Conservation (phyloP, 2,113 vertebrate genomes). For the Murina feae region DNA sequence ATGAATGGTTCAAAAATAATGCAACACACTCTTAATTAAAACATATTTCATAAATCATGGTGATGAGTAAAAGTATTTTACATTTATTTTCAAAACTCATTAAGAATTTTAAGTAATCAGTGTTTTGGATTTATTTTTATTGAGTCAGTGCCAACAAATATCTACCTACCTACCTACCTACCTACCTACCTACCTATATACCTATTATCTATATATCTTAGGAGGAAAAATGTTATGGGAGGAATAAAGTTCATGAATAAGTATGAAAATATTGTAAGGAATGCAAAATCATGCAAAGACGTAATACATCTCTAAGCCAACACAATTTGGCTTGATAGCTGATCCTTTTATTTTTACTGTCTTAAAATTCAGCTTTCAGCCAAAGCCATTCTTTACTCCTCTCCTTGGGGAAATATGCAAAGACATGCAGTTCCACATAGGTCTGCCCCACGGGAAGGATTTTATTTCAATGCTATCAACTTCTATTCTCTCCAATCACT, state of each 20-base stretch:
- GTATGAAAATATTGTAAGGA: conserved; percentile 61
- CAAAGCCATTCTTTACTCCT: conserved; percentile 77
- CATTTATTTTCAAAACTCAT: neutral
- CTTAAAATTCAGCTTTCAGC: conserved; percentile 77
- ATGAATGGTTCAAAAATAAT: neutral
- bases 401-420: conserved; percentile 82
- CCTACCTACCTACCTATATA: neutral
- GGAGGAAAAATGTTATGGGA: neutral
- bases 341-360: conserved; percentile 79
- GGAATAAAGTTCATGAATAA: conserved; percentile 48
- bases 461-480: conserved; percentile 81
- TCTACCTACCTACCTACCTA: neutral
- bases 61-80: neutral
- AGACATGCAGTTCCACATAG: conserved; percentile 78
- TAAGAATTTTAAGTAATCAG: neutral
- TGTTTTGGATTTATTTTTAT: neutral
- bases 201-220: neutral
- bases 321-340: conserved; percentile 78
- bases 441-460: conserved; percentile 73
- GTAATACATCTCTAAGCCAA: conserved; percentile 74
- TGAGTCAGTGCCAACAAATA: neutral
- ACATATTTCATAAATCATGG: conserved; percentile 26
- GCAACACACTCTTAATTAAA: neutral
- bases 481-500: conserved; percentile 79
- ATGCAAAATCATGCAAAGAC: conserved; percentile 73